phyloP scores from a whole-genome alignment of 2,888 invertebrate species.

The Drosophila anceps region DNA sequence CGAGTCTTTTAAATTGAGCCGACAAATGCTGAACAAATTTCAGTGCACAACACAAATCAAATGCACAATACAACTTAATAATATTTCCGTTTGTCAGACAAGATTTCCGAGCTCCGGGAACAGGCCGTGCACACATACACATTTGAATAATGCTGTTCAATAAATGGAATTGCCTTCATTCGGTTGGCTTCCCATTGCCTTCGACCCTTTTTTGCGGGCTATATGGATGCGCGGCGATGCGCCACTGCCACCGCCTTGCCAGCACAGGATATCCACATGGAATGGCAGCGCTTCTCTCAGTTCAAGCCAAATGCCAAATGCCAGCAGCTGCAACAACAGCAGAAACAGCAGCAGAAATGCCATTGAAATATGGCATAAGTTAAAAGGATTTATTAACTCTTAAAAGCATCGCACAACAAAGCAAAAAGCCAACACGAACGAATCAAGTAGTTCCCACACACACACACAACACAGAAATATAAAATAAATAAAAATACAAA shows the following conservation, averaged over 20 bases:
- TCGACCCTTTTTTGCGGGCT: constrained; percentile 43
- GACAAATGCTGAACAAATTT: constrained; percentile 61
- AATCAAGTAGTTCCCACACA: constrained; percentile 24
- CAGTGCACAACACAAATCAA: constrained; percentile 68
- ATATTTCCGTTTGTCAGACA: constrained; percentile 57
- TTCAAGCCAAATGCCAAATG: constrained; percentile 53
- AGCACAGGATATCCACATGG: constrained; percentile 59
- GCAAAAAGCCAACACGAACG: constrained; percentile 52
- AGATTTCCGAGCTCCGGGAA: constrained; percentile 7
- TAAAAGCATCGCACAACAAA: constrained; percentile 77
- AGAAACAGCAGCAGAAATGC: constrained; percentile 18
- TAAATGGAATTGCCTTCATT: constrained; percentile 76
- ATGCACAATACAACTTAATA: constrained; percentile 72
- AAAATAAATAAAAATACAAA: constrained; percentile 35
- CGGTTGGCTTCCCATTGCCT: constrained; percentile 45
- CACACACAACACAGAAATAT: constrained; percentile 8
- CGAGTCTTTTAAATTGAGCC: constrained; percentile 8
- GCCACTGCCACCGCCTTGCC: constrained; percentile 14
- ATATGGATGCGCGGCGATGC: constrained; percentile 27
- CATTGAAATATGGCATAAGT: constrained; percentile 80
- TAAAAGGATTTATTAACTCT: constrained; percentile 81
- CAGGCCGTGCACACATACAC: constrained; percentile 31
- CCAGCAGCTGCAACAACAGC: constrained; percentile 40
- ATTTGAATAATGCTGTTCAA: constrained; percentile 77
- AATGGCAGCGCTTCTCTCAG: constrained; percentile 48